phyloP scores from a whole-genome alignment of 2,113 vertebrate genomes.

The Saccopteryx bilineata region DNA sequence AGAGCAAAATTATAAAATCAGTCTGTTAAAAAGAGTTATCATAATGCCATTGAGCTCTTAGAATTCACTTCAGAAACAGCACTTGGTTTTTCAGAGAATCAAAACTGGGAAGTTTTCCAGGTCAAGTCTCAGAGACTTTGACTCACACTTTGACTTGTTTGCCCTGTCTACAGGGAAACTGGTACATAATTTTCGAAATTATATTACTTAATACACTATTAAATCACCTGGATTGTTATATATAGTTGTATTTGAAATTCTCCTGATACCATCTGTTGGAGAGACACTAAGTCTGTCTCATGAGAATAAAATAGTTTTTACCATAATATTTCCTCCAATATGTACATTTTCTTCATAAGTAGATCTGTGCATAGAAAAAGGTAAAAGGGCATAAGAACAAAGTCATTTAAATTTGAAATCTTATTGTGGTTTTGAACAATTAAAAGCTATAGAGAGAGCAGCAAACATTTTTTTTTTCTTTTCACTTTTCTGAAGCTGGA shows the following conservation, averaged over 20 bases:
- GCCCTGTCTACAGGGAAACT: not conserved
- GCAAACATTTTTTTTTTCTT: not conserved
- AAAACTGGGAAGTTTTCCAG: not conserved
- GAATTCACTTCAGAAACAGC: conserved; percentile 25
- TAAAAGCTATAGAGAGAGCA: not conserved
- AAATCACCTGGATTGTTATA: not conserved
- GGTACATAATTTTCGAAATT: not conserved
- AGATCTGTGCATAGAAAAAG: not conserved
- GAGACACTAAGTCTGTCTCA: not conserved
- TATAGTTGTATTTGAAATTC: conserved; percentile 13
- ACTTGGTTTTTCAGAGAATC: not conserved
- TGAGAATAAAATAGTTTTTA: not conserved
- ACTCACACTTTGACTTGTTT: conserved; percentile 30
- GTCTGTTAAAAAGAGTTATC: not conserved
- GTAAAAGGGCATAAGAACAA: conserved; percentile 11
- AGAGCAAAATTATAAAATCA: conserved; percentile 16
- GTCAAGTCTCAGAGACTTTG: conserved; percentile 22
- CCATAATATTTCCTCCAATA: not conserved
- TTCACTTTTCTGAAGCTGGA: too few relatives aligned
- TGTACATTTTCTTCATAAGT: not conserved
- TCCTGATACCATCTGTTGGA: not conserved
- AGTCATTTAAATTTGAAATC: not conserved
- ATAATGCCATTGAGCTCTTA: conserved; percentile 5
- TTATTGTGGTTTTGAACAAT: not conserved
- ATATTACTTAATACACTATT: conserved; percentile 6